Evolutionary conservation across 1,140 invertebrate genomes (phyloP).

Genomic region (Zaprionus capensis): DNA sequence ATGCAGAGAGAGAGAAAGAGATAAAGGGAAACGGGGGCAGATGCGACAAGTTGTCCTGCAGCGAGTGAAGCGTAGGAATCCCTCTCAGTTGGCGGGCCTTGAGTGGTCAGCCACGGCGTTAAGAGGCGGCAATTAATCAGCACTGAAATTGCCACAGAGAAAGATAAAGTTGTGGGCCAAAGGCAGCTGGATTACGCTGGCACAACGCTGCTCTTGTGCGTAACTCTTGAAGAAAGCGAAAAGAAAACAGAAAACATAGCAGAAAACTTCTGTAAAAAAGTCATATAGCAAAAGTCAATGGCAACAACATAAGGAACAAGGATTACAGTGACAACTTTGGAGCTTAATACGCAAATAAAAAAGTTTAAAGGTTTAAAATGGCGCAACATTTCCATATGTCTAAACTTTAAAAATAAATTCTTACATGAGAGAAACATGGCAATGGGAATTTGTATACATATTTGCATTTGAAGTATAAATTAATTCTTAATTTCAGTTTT

Average conservation of each 20-base stretch:
- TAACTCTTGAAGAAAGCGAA: conserved; percentile 12
- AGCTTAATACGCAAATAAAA: conserved; percentile 17
- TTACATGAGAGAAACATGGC: too few relatives aligned
- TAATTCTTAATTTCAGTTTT: too few relatives aligned
- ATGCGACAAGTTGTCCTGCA: conserved; percentile 18
- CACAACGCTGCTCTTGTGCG: conserved; percentile 12
- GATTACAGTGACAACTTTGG: conserved; percentile 27
- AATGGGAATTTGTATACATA: background rate
- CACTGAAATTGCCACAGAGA: conserved; percentile 44
- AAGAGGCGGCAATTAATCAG: conserved; percentile 59
- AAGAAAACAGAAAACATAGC: conserved; percentile 4
- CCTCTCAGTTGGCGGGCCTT: conserved; percentile 33
- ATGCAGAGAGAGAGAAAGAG: background rate
- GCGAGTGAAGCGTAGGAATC: conserved; percentile 38
- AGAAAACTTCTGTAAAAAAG: conserved; percentile 5
- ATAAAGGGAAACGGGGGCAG: background rate
- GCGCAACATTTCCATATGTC: background rate
- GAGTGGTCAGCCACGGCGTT: conserved; percentile 54
- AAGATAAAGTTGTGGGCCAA: conserved; percentile 44
- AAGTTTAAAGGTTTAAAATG: conserved; percentile 22
- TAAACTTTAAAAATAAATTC: background rate
- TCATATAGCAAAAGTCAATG: conserved; percentile 23
- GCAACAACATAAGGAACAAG: conserved; percentile 11
- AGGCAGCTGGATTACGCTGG: conserved; percentile 23
- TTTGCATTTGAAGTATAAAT: background rate